phyloP scores from a whole-genome alignment of 2,113 vertebrate genomes.

The Cryptomyrus ogoouensis region DNA sequence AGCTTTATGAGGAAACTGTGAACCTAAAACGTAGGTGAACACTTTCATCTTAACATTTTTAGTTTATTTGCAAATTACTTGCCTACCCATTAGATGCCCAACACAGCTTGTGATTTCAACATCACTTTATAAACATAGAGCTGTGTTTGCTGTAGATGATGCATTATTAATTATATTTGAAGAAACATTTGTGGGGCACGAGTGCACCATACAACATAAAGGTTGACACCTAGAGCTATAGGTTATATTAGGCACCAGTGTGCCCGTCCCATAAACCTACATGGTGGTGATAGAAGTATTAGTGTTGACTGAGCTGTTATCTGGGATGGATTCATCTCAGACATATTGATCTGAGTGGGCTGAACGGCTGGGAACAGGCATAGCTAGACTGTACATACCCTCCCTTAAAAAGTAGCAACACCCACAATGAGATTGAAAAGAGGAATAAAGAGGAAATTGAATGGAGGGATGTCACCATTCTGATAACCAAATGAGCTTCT shows the following conservation, averaged over 20 bases:
- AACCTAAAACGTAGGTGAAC: not conserved
- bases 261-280: not conserved
- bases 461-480: not conserved
- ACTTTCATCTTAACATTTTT: not conserved
- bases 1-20: not conserved
- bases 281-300: not conserved
- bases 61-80: not conserved
- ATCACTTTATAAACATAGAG: not conserved
- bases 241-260: not conserved
- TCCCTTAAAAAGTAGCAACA: not conserved
- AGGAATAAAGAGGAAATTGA: conserved; percentile 20
- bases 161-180: not conserved
- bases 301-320: not conserved
- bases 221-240: not conserved
- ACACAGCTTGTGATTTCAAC: not conserved
- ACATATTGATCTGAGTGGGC: conserved; percentile 7
- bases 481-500: not conserved
- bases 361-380: not conserved
- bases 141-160: not conserved
- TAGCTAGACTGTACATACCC: not conserved
- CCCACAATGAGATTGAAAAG: conserved; percentile 32
- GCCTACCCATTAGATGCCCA: not conserved
- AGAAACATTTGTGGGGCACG: not conserved
- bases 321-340: not conserved
- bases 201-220: not conserved